Evolutionary conservation across 2,888 invertebrate genomes (phyloP), one percentile per base, ranked within the genome.

Genomic region (Cerastis rubricosa): DNA sequence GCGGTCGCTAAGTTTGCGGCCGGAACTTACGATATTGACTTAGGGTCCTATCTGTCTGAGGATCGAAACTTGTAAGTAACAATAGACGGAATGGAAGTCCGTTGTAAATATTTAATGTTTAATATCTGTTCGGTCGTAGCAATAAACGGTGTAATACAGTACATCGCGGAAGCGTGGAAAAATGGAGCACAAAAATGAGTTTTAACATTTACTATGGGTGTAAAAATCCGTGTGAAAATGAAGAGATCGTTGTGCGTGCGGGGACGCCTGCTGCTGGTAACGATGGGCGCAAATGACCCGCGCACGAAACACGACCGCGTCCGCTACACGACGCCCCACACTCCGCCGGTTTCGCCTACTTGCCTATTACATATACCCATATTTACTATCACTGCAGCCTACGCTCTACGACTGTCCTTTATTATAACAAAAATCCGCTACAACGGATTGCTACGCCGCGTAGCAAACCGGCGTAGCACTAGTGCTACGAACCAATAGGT

Each of bases 11-110:
- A 95, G 95, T 95, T 96, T 94, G 92, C 88, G 92, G 92, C 90
- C 89, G 91, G 93, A 95, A 95, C 93, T 96, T 95, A 92, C 91
- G 90, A 92, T 95, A 95, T 95, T 94, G 94, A 95, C 94, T 94
- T 92, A 92, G 90, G 91, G 90, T 84, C 88, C 89, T 93, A 94
- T 94, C 94, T 93, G 91, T 90, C 88, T 90, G 90, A 89, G 90
- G 91, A 94, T 94, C 90, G 87, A 91, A 92, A 89, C 90, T 90
- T 87, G 90, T 89, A 90, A 89, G 87, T 89, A 91, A 91, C 90
- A 90, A 90, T 78, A 78, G 78, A 82, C 88, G 80, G 87, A 86
- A 86, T 84, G 82, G 87, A 88, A 89, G 88, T 86, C 84, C 82
- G 82, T 85, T 83, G 88, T 89, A 89, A 90, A 92, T 90, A 90